These are phyloP conservation scores for Mus spicilegus DNA, from an alignment of 2,113 vertebrate species.

Conservation along the genomic window DNA sequence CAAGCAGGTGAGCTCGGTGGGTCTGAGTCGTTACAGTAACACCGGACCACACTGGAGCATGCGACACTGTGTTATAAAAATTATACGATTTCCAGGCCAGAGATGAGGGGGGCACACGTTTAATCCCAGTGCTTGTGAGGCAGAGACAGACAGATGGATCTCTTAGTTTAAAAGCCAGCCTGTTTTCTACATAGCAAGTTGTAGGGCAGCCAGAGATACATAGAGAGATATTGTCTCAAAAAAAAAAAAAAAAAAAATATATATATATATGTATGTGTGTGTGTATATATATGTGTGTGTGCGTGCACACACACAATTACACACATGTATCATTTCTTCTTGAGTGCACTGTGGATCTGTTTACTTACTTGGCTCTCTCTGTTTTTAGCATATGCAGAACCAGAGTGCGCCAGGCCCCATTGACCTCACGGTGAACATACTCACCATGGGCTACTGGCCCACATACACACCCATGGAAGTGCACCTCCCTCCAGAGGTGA, in stretches of 20 bases:
- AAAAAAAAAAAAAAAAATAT: no score
- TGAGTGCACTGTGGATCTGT: not conserved
- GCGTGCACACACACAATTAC: not conserved
- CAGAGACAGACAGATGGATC: not conserved
- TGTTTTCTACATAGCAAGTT: not conserved
- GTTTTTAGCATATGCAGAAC: constrained; percentile 89
- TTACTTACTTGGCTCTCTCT: not conserved
- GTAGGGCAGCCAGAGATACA: not conserved
- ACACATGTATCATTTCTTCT: not conserved
- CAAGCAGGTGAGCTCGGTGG: constrained; percentile 86
- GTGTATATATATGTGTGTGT: no score
- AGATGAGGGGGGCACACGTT: not conserved
- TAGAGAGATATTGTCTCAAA: not conserved
- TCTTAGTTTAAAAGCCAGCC: not conserved
- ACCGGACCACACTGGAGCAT: no score
- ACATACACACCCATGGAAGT: constrained; percentile 91
- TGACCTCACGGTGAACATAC: constrained; percentile 91
- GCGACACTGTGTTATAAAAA: not conserved
- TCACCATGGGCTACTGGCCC: constrained; percentile 93
- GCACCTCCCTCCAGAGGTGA: constrained; percentile 89
- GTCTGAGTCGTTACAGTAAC: no score
- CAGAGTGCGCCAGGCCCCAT: constrained; percentile 89
- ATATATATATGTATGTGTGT: no score
- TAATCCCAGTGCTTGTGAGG: not conserved
- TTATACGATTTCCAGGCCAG: not conserved